A percentile compares a stretch with the other conserved stretches of the same genome.
Conservation (phyloP, 2,113 vertebrate species). For the Myiozetetes cayanensis region DNA sequence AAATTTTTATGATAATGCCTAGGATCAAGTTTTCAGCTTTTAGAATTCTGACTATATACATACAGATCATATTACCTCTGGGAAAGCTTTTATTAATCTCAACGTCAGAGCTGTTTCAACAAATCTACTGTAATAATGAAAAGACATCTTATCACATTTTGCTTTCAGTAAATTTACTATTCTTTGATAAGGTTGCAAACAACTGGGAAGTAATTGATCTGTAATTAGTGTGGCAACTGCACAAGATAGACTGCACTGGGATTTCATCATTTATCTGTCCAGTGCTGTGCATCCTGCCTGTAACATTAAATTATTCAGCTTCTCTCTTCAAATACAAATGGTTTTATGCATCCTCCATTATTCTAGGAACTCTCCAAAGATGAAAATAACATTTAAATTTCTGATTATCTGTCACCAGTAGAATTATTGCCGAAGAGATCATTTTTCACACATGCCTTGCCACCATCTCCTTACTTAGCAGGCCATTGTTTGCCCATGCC, state of each 20-base stretch:
- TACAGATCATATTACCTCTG: slow-evolving; percentile 63
- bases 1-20: slow-evolving; percentile 14
- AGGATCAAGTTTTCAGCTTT: slow-evolving; percentile 53
- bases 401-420: slow-evolving; percentile 67
- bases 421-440: slow-evolving; percentile 39
- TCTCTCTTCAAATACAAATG: slow-evolving; percentile 73
- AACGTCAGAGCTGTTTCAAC: slow-evolving; percentile 73
- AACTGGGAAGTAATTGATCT: slow-evolving; percentile 81
- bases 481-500: slow-evolving; percentile 30
- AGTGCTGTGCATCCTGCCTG: slow-evolving; percentile 36
- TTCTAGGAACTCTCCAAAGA: slow-evolving; percentile 72
- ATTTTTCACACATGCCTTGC: slow-evolving; percentile 73
- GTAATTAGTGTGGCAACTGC: slow-evolving; percentile 78
- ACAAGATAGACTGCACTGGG: slow-evolving; percentile 53
- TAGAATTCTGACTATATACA: slow-evolving; percentile 58
- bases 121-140: slow-evolving; percentile 78
- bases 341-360: slow-evolving; percentile 69
- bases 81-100: slow-evolving; percentile 74
- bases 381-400: slow-evolving; percentile 74
- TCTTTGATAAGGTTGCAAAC: slow-evolving; percentile 79
- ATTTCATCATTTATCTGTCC: slow-evolving; percentile 72
- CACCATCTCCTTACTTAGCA: slow-evolving; percentile 30
- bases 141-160: slow-evolving; percentile 76
- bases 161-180: slow-evolving; percentile 77
- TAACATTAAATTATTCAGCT: slow-evolving; percentile 74